Percentiles rank a stretch among this genome's conserved stretches.
Evolutionary conservation across 2,113 vertebrate species (phyloP).

Genomic region (Microcebus murinus): DNA sequence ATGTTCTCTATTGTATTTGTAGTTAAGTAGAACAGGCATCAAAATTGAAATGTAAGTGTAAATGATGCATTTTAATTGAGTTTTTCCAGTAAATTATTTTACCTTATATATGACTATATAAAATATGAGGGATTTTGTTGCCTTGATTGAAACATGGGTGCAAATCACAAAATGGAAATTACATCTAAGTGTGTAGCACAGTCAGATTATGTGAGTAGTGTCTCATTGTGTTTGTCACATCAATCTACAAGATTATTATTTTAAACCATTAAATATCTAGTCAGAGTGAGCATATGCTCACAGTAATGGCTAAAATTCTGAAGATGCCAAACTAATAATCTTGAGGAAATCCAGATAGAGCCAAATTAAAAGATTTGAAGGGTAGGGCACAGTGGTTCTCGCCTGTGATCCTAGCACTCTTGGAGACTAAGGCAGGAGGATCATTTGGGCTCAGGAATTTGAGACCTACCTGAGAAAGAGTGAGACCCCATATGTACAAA

Average conservation of each 20-base stretch:
- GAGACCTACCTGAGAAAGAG: too few relatives aligned
- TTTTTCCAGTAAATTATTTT: slow-evolving; percentile 51
- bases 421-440: too few relatives aligned
- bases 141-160: not conserved
- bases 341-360: not conserved
- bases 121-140: not conserved
- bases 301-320: not conserved
- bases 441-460: too few relatives aligned
- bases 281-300: not conserved
- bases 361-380: not conserved
- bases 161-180: slow-evolving; percentile 10
- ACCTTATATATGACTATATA: not conserved
- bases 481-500: too few relatives aligned
- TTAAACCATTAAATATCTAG: not conserved
- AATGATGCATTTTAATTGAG: slow-evolving; percentile 15
- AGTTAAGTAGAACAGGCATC: not conserved
- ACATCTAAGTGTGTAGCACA: not conserved
- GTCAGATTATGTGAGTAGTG: not conserved
- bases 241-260: not conserved
- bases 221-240: not conserved
- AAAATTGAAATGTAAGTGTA: slow-evolving; percentile 13
- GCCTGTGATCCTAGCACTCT: too few relatives aligned
- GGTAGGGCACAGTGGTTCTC: too few relatives aligned
- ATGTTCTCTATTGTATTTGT: not conserved
- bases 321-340: slow-evolving; percentile 8